These are phyloP conservation scores for Gryllus longicercus DNA, from an alignment of 2,888 invertebrate species.

Conservation along the genomic window DNA sequence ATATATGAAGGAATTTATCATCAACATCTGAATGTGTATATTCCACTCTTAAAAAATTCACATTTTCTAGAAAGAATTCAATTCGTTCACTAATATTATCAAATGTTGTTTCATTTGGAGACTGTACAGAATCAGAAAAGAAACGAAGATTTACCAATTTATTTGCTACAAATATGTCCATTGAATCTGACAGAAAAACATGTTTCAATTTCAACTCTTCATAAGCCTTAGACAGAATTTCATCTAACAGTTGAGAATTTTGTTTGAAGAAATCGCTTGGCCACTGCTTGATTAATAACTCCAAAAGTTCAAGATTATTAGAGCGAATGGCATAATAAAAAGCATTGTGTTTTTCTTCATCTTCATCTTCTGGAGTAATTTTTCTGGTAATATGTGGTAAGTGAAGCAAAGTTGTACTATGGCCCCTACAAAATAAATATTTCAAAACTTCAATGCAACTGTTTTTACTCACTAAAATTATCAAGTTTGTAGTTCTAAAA, in stretches of 20 bases:
- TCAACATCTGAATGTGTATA: constrained; percentile 27
- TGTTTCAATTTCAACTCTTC: neutral
- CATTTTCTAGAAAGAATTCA: constrained; percentile 26
- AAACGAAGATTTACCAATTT: neutral
- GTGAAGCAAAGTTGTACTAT: neutral
- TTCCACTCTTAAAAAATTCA: constrained; percentile 21
- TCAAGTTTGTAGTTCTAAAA: neutral
- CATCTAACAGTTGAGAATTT: neutral
- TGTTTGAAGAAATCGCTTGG: neutral
- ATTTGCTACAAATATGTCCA: neutral
- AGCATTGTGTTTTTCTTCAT: neutral
- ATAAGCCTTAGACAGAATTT: neutral
- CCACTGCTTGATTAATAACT: neutral
- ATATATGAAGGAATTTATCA: constrained; percentile 37
- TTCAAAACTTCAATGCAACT: neutral
- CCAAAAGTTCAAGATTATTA: neutral
- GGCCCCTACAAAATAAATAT: neutral
- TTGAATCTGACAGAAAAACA: neutral
- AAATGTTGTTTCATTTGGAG: neutral
- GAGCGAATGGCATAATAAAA: neutral
- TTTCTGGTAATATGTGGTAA: neutral
- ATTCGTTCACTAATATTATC: neutral
- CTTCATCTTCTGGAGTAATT: neutral
- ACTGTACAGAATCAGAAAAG: neutral
- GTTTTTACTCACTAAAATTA: neutral